A percentile compares a stretch with the other conserved stretches of the same genome.
These are phyloP conservation scores for Hephaestus fuliginosus DNA, from an alignment of 2,797 vertebrate species.

Conservation along the genomic window DNA sequence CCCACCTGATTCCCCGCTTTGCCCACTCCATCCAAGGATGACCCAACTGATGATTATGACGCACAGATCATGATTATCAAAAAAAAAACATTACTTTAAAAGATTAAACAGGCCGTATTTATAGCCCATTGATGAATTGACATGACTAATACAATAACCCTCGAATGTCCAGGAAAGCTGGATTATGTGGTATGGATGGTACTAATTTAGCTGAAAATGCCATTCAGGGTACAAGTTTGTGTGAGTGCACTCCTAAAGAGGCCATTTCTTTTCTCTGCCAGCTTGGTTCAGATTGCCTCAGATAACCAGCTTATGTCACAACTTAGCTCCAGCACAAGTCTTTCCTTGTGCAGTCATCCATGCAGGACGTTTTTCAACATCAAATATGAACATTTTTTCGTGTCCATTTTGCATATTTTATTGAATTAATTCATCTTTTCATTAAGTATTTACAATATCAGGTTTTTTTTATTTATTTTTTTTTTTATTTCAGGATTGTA, in stretches of 20 bases:
- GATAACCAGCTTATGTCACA: slow-evolving; percentile 46
- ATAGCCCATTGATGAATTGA: not conserved
- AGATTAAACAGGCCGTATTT: slow-evolving; percentile 3
- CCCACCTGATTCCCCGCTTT: not conserved
- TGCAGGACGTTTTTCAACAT: slow-evolving; percentile 42
- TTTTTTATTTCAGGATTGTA: slow-evolving; percentile 36
- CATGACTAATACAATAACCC: not conserved
- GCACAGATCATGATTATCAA: not conserved
- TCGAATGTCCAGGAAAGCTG: not conserved
- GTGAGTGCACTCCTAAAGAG: slow-evolving; percentile 18
- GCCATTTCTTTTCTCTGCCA: slow-evolving; percentile 2
- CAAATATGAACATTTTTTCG: slow-evolving; percentile 55
- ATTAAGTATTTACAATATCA: slow-evolving; percentile 66
- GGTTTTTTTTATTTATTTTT: slow-evolving; percentile 44
- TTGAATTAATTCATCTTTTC: slow-evolving; percentile 55
- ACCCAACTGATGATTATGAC: not conserved
- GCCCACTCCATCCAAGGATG: not conserved
- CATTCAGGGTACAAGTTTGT: slow-evolving; percentile 33
- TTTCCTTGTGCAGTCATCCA: slow-evolving; percentile 42
- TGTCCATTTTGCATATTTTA: slow-evolving; percentile 68
- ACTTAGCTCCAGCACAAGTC: slow-evolving; percentile 23
- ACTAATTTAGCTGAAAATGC: slow-evolving; percentile 25
- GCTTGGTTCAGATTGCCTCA: slow-evolving; percentile 24
- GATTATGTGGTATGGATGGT: slow-evolving; percentile 6
- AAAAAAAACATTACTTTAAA: not conserved